A percentile compares a stretch with the other conserved stretches of the same genome.
Conservation (phyloP, 2,797 vertebrate genomes). For the Perodicticus potto region DNA sequence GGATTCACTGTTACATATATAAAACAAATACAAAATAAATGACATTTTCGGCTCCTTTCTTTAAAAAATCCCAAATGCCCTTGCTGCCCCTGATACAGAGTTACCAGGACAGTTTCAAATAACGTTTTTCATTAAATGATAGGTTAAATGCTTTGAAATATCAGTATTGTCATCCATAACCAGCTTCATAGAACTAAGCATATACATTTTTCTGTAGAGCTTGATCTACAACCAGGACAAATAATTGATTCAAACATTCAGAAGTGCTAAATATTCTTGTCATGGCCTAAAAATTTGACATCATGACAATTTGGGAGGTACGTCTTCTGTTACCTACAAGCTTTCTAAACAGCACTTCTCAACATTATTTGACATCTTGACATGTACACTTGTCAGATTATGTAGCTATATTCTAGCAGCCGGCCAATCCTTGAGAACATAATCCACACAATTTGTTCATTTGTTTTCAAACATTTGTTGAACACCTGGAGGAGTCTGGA, state of each 20-base stretch:
- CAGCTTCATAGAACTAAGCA: not conserved
- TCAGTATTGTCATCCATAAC: not conserved
- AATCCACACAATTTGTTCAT: not conserved
- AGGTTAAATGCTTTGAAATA: constrained; percentile 24
- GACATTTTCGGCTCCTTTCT: not conserved
- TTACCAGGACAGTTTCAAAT: not conserved
- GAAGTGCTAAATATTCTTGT: not conserved
- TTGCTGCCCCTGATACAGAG: not conserved
- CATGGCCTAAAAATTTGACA: not conserved
- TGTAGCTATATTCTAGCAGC: not conserved
- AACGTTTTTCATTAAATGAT: constrained; percentile 20
- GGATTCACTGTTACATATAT: not conserved
- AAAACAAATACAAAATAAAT: constrained; percentile 7
- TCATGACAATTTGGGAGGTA: not conserved
- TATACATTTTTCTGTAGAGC: not conserved
- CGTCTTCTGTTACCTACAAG: not conserved
- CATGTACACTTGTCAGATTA: not conserved
- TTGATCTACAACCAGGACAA: constrained; percentile 27
- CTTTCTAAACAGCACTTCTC: not conserved
- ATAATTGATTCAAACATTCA: not conserved
- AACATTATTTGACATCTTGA: not conserved
- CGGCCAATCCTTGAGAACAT: not conserved
- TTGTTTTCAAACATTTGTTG: constrained; percentile 20
- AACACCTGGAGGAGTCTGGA: not conserved
- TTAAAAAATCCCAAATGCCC: not conserved